phyloP scores from a whole-genome alignment of 2,797 vertebrate species.

The Acanthurus tractus region DNA sequence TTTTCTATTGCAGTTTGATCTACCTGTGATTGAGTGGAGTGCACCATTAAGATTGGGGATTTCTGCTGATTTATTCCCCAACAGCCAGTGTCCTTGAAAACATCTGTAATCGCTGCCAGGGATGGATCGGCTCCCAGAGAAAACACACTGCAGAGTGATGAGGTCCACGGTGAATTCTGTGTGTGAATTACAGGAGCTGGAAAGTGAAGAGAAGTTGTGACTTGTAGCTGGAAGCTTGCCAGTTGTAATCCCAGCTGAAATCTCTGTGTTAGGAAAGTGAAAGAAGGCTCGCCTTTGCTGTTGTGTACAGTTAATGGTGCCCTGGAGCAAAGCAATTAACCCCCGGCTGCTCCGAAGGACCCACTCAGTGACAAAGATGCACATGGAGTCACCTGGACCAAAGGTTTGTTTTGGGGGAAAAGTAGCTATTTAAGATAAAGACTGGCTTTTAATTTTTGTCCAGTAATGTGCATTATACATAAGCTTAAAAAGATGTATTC shows the following conservation, averaged over 20 bases:
- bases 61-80: constrained; percentile 54
- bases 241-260: constrained; percentile 23
- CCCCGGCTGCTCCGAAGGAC: neutral
- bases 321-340: constrained; percentile 4
- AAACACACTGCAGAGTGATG: constrained; percentile 22
- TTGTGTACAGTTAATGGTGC: constrained; percentile 11
- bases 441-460: neutral
- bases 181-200: neutral
- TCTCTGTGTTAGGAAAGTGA: constrained; percentile 10
- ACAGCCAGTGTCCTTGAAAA: constrained; percentile 48
- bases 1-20: constrained; percentile 59
- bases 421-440: neutral
- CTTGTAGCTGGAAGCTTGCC: constrained; percentile 14
- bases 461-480: neutral
- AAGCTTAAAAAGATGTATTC: neutral
- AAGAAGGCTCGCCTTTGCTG: constrained; percentile 13
- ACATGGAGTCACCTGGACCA: neutral
- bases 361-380: neutral
- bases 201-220: constrained; percentile 21
- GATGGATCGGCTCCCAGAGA: constrained; percentile 32
- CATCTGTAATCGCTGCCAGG: constrained; percentile 34
- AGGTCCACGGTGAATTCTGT: constrained; percentile 25
- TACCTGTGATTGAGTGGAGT: constrained; percentile 52
- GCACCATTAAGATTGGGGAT: constrained; percentile 37
- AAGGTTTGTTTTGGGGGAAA: neutral